Base-by-base conservation (phyloP, 2,797 vertebrate species). In the Amazonetta brasiliensis region DNA sequence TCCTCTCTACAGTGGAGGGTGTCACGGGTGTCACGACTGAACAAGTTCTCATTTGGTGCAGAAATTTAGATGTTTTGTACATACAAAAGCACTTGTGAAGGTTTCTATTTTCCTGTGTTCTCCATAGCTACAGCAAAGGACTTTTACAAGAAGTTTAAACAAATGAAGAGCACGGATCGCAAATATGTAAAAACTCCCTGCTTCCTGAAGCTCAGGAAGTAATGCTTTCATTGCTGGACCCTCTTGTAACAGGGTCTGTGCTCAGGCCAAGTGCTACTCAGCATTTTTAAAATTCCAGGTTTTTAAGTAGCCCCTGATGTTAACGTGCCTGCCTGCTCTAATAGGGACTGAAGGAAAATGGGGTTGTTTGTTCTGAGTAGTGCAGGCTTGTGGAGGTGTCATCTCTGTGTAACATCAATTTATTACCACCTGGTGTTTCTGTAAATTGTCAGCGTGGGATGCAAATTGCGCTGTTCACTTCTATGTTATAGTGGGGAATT, bases 391-490 rank as follows among this genome's bases (percentile, higher is more conserved):
- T 11, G 12, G 67, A 92, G 33, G 62, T 92, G 68, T 87, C 68
- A 43, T 84, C 55, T 89, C 89, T 89, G 89, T 90, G 75, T 90
- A 62, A 76, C 66, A 81, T 75, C 88, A 85, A 88, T 94, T 90
- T 92, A 95, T 91, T 73, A 31, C 48, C 82, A 48, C 59, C 85
- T 87, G 44, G 87, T 92, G 85, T 79, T 90, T 75, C 92, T 93
- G 74, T 77, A 92, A 66, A 82, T 78, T 89, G 56, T 35, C 78
- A 87, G 90, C 76, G 79, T 80, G 77, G 15, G 30, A 35, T 37
- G 76, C 68, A 82, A 85, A 94, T 80, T 62, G 86, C 26, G 1
- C 83, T 31, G 90, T 95, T 85, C 50, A 89, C 93, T 87, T 59
- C 64, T 31, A 0, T 5, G 60, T 28, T 85, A 52, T 41, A 87